Evolutionary conservation across 2,797 vertebrate species (phyloP).

Genomic region (Cyclura pinguis): DNA sequence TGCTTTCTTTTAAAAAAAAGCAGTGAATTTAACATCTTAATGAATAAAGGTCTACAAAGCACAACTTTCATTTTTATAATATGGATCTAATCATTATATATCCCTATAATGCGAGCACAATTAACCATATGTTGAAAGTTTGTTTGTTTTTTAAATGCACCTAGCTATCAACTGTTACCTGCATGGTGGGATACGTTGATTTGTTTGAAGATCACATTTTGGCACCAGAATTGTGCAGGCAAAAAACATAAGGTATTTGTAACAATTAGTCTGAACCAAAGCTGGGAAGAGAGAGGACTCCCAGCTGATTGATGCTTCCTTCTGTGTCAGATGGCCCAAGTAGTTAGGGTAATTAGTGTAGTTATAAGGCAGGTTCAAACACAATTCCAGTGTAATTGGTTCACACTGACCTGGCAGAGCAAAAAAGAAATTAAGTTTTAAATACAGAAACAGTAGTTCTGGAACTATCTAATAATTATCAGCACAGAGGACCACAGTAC

Average conservation of each 20-base stretch:
- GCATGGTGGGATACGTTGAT: constrained; percentile 91
- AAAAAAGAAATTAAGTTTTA: constrained; percentile 30
- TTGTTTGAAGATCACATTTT: constrained; percentile 90
- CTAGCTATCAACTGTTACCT: constrained; percentile 79
- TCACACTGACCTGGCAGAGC: constrained; percentile 88
- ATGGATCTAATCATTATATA: background rate
- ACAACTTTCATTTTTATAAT: background rate
- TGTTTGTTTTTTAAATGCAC: constrained; percentile 20
- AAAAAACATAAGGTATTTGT: constrained; percentile 98
- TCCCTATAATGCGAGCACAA: background rate
- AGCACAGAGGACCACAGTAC: background rate
- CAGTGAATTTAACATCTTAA: background rate
- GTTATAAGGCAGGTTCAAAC: constrained; percentile 96
- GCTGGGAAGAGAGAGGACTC: constrained; percentile 94
- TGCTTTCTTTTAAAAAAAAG: no score
- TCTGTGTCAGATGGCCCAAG: constrained; percentile 92
- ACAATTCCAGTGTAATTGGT: constrained; percentile 92
- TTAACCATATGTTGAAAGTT: no score
- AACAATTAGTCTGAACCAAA: constrained; percentile 95
- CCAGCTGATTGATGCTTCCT: constrained; percentile 94
- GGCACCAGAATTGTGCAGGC: constrained; percentile 95
- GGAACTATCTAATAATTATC: background rate
- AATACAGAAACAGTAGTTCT: constrained; percentile 26
- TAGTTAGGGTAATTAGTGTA: constrained; percentile 92
- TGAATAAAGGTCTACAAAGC: background rate